Evolutionary conservation across 2,888 invertebrate genomes (phyloP), one percentile per base, ranked within the genome.

Genomic region (Drosophila ezoana): DNA sequence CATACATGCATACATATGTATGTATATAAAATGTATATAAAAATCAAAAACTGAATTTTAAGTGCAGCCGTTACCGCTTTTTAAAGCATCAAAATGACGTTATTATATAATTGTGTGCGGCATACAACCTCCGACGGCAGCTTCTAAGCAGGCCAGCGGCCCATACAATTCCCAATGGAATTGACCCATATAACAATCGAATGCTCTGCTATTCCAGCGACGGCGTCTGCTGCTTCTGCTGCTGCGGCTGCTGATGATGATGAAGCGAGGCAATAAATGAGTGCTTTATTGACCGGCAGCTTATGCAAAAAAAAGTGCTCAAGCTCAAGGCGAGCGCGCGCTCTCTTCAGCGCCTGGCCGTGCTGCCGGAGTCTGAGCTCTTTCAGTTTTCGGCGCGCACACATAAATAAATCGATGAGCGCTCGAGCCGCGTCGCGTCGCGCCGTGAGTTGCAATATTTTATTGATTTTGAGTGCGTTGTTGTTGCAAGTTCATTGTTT

Each of bases 161-260:
- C 60, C 74, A 70, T 74, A 60, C 77, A 85, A 90, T 89, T 91
- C 91, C 90, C 91, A 90, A 72, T 91, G 90, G 91, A 91, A 89
- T 72, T 91, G 91, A 91, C 91, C 91, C 90, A 91, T 87, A 91
- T 91, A 82, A 80, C 66, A 72, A 71, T 70, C 66, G 53, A 69
- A 66, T 66, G 23, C 72, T 63, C 79, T 77, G 79, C 62, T 20
- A 20, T 79, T 76, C 79, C 79, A 75, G 75, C 81, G 40, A 38
- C 54, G 41, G 41, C 54, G 37, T 20, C 61, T 37, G 52, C 56
- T 37, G 38, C 38, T 32, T 45, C 52, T 37, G 53, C 37, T 14
- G 35, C 51, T 49, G 58, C 47, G 44, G 61, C 47, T 59, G 65
- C 38, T 58, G 52, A 43, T 64, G 69, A 56, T 71, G 74, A 67